A percentile compares a stretch with the other conserved stretches of the same genome.
Evolutionary conservation across 2,113 vertebrate species (phyloP).

Genomic region (Nesogale talazaci): DNA sequence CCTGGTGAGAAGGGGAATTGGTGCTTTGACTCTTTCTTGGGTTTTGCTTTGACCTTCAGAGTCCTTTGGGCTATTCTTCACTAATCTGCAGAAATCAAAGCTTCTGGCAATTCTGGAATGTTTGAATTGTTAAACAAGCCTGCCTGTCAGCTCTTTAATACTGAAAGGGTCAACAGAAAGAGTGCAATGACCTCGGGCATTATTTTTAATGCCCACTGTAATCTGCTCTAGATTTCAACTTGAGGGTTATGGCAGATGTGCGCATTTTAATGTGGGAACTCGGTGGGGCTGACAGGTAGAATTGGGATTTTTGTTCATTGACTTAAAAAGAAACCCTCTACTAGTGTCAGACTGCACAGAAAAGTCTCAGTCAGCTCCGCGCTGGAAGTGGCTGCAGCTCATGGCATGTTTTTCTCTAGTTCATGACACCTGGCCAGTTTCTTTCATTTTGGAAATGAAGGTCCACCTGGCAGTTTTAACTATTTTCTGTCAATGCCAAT

Average conservation of each 20-base stretch:
- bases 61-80: conserved; percentile 85
- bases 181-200: conserved; percentile 35
- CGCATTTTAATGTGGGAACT: background rate
- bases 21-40: conserved; percentile 76
- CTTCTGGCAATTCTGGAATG: conserved; percentile 81
- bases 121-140: conserved; percentile 83
- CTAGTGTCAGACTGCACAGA: background rate
- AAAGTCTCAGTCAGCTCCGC: background rate
- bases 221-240: conserved; percentile 46
- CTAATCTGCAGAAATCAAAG: conserved; percentile 85
- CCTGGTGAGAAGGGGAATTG: conserved; percentile 75
- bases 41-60: conserved; percentile 79
- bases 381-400: background rate
- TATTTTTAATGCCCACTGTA: conserved; percentile 68
- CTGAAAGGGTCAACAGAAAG: conserved; percentile 61
- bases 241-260: conserved; percentile 12
- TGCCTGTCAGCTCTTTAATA: conserved; percentile 70
- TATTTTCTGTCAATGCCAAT: background rate
- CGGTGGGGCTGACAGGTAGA: background rate
- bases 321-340: conserved; percentile 36
- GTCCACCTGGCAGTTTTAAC: background rate
- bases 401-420: conserved; percentile 26
- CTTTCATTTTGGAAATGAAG: conserved; percentile 26
- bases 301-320: conserved; percentile 20
- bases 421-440: background rate